phyloP scores from a whole-genome alignment of 1,140 invertebrate species.

The Mycetomoellerius zeteki region DNA sequence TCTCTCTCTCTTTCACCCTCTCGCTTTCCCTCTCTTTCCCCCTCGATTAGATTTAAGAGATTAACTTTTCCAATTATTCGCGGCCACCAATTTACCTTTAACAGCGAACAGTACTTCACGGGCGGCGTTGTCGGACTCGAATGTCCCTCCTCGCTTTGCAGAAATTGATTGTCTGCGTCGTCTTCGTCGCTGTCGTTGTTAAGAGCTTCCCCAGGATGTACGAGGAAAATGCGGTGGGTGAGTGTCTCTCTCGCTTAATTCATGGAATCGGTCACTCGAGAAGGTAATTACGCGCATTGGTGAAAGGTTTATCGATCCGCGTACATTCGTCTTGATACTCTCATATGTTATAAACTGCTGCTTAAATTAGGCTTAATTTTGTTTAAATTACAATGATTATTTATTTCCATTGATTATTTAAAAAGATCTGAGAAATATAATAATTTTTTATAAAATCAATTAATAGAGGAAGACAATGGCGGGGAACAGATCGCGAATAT shows the following conservation, averaged over 20 bases:
- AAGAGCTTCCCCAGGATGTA: conserved; percentile 35
- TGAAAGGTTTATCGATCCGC: conserved; percentile 8
- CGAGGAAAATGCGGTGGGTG: conserved; percentile 48
- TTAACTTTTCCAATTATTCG: conserved; percentile 63
- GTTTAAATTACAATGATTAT: not conserved
- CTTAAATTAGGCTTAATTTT: not conserved
- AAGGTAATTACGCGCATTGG: conserved; percentile 5
- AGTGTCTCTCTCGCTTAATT: conserved; percentile 52
- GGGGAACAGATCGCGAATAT: not conserved
- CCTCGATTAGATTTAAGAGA: conserved; percentile 55
- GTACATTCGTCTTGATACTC: not conserved
- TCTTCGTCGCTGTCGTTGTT: conserved; percentile 45
- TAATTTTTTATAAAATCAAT: not conserved
- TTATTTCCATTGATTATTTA: not conserved
- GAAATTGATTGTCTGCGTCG: conserved; percentile 48
- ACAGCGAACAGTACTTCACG: conserved; percentile 38
- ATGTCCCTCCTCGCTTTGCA: conserved; percentile 46
- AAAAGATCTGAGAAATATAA: not conserved
- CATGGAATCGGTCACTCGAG: not conserved
- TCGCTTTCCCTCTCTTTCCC: not conserved
- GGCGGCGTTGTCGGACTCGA: conserved; percentile 9
- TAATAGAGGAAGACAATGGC: not conserved
- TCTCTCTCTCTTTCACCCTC: not conserved
- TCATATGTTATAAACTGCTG: not conserved
- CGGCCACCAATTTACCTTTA: conserved; percentile 50